These are phyloP conservation scores for Leptoteleia sp. DNA, from an alignment of 1,140 invertebrate genomes.

Conservation along the genomic window DNA sequence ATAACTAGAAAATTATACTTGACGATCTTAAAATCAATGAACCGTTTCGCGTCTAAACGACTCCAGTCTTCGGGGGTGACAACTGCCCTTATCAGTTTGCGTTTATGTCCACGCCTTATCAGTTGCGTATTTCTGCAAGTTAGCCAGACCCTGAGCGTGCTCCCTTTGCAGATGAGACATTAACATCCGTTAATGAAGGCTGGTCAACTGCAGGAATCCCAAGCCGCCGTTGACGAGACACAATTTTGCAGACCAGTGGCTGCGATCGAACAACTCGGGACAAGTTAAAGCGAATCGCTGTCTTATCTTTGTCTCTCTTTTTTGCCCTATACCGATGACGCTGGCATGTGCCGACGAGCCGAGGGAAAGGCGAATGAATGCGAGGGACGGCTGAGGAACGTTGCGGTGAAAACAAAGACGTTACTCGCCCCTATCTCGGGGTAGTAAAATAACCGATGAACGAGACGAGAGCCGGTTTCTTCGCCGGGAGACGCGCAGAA, in stretches of 20 bases:
- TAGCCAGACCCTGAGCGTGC: conserved; percentile 70
- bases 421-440: conserved; percentile 76
- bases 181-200: conserved; percentile 62
- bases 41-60: not conserved
- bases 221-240: conserved; percentile 24
- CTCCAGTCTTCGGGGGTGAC: conserved; percentile 70
- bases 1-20: too few species aligned
- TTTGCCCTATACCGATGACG: conserved; percentile 21
- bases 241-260: conserved; percentile 56
- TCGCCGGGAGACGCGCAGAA: conserved; percentile 56
- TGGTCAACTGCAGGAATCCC: conserved; percentile 43
- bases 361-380: conserved; percentile 37
- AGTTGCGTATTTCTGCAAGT: conserved; percentile 66
- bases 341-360: conserved; percentile 24
- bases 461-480: conserved; percentile 71
- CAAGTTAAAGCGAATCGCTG: conserved; percentile 42
- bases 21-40: conserved; percentile 7
- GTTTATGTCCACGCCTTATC: conserved; percentile 80
- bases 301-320: conserved; percentile 44
- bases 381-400: conserved; percentile 63
- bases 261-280: conserved; percentile 22
- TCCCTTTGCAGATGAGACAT: conserved; percentile 54
- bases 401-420: conserved; percentile 81
- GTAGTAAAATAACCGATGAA: conserved; percentile 81
- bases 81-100: conserved; percentile 80